Evolutionary conservation across 2,797 vertebrate species (phyloP).

Genomic region (Distichodus sexfasciatus): DNA sequence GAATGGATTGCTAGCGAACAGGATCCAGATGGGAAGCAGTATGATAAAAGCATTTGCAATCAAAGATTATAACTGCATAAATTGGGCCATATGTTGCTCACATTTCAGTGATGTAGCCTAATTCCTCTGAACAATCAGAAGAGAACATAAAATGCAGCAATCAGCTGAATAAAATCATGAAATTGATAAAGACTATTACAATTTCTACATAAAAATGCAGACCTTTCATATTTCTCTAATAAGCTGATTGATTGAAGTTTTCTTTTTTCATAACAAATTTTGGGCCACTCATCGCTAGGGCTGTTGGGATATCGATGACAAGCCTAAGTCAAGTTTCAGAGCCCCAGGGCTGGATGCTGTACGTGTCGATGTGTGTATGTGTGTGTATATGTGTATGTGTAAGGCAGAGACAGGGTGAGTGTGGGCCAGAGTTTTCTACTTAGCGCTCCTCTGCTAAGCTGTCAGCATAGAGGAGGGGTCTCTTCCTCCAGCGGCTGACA

Average conservation of each 20-base stretch:
- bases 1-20: background rate
- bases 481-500: constrained; percentile 90
- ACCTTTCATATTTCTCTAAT: too few species aligned
- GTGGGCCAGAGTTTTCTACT: constrained; percentile 51
- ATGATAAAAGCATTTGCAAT: background rate
- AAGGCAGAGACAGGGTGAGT: constrained; percentile 61
- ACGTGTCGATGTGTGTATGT: constrained; percentile 62
- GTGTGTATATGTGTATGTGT: constrained; percentile 68
- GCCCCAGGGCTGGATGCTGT: constrained; percentile 76
- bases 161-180: background rate
- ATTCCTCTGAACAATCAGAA: background rate
- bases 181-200: background rate
- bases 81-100: background rate
- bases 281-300: constrained; percentile 56
- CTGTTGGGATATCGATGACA: constrained; percentile 22
- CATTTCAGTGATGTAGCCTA: background rate
- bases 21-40: too few species aligned
- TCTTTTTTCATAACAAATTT: too few species aligned
- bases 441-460: constrained; percentile 89
- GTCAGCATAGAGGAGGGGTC: constrained; percentile 91
- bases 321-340: constrained; percentile 50
- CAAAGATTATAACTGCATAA: background rate
- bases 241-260: too few species aligned
- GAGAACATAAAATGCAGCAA: background rate
- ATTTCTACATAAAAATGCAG: too few species aligned